A percentile compares a stretch with the other conserved stretches of the same genome.
Evolutionary conservation across 2,888 invertebrate species (phyloP).

Genomic region (Diaperis boleti): DNA sequence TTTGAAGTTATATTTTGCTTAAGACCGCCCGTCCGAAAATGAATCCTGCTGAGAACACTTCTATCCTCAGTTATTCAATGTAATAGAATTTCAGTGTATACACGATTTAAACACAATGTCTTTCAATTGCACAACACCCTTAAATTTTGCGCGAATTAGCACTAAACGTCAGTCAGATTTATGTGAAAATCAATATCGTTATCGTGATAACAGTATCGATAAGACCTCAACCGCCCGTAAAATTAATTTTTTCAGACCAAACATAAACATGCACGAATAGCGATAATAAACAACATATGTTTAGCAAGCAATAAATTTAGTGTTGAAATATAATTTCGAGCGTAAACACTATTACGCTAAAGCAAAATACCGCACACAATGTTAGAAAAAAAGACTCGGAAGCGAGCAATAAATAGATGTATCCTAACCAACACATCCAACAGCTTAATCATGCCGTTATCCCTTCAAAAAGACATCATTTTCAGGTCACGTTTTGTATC

Average conservation of each 20-base stretch:
- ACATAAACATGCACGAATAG: constrained; percentile 9
- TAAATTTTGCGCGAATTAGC: constrained; percentile 19
- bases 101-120: too few relatives aligned
- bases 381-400: not conserved
- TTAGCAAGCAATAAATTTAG: constrained; percentile 23
- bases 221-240: constrained; percentile 38
- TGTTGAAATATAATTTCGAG: constrained; percentile 10
- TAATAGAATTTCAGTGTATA: too few relatives aligned
- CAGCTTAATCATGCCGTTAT: constrained; percentile 21
- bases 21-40: too few relatives aligned
- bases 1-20: too few relatives aligned
- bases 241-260: constrained; percentile 13
- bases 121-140: not conserved
- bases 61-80: too few relatives aligned
- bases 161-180: constrained; percentile 14
- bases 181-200: constrained; percentile 2
- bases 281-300: constrained; percentile 34
- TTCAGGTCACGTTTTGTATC: constrained; percentile 15
- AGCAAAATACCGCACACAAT: not conserved
- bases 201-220: constrained; percentile 13
- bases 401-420: constrained; percentile 8
- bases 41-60: too few relatives aligned
- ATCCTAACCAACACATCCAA: constrained; percentile 7
- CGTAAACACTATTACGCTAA: constrained; percentile 14
- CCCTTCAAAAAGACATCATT: not conserved